phyloP scores from a whole-genome alignment of 64 coral and sea anemone species.

The Actinia equina region DNA sequence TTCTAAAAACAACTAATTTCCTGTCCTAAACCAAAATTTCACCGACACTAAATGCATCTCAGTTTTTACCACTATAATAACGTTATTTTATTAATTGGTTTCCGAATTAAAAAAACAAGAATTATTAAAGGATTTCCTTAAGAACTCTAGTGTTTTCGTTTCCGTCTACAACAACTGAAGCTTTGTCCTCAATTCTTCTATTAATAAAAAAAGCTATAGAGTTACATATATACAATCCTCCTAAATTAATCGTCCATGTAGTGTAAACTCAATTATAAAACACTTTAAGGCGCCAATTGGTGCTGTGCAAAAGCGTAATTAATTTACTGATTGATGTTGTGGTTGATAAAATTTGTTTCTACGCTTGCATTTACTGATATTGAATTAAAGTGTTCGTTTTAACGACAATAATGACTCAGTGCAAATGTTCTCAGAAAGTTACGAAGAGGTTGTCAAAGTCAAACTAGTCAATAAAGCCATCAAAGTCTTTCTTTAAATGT shows the following conservation, averaged over 20 bases:
- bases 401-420: neutral
- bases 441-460: neutral
- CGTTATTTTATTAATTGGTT: neutral
- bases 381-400: neutral
- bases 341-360: neutral
- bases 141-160: neutral
- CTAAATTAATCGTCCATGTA: neutral
- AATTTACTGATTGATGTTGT: neutral
- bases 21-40: neutral
- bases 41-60: neutral
- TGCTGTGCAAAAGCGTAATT: neutral
- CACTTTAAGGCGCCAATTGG: neutral
- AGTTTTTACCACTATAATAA: neutral
- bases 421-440: neutral
- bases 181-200: neutral
- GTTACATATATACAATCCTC: neutral
- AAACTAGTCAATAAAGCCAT: neutral
- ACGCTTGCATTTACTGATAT: neutral
- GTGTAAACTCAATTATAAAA: slow-evolving; percentile 3
- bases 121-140: neutral
- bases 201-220: neutral
- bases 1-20: neutral
- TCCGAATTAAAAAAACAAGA: neutral
- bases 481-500: neutral
- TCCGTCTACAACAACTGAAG: neutral